A percentile compares a stretch with the other conserved stretches of the same genome.
Conservation (phyloP, 2,797 vertebrate genomes). For the Chloroceryle inda region DNA sequence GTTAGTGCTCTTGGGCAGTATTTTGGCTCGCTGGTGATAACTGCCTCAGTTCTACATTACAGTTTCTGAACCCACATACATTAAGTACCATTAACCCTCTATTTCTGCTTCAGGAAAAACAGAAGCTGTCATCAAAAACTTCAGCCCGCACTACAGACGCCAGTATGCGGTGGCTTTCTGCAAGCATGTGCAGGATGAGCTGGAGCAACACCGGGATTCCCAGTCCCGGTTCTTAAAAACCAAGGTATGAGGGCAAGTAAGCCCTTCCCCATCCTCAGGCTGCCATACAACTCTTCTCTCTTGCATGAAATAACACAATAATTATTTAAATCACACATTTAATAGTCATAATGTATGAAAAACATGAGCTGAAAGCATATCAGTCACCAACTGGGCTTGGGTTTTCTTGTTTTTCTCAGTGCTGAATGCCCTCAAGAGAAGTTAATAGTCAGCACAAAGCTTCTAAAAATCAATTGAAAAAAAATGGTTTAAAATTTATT, state of each 20-base stretch:
- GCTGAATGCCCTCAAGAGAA: background rate
- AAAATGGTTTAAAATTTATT: background rate
- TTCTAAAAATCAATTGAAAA: background rate
- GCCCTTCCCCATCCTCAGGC: background rate
- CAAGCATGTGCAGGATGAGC: slow-evolving; percentile 84
- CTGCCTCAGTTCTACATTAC: background rate
- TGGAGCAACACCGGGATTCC: slow-evolving; percentile 83
- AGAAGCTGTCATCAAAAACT: slow-evolving; percentile 85
- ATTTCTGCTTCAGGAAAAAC: slow-evolving; percentile 80
- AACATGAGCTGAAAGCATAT: background rate
- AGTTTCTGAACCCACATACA: background rate
- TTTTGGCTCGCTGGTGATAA: background rate
- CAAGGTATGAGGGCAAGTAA: slow-evolving; percentile 76
- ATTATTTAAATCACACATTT: background rate
- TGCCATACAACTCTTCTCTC: background rate
- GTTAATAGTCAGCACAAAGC: background rate
- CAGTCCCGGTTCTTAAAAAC: slow-evolving; percentile 86
- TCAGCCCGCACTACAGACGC: slow-evolving; percentile 87
- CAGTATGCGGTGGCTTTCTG: slow-evolving; percentile 88
- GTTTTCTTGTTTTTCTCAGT: background rate
- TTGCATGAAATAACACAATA: background rate
- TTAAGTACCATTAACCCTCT: background rate
- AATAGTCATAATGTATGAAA: background rate
- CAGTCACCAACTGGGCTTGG: background rate
- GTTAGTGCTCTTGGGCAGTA: rapidly evolving